phyloP scores from a whole-genome alignment of 2,797 vertebrate species.

The Pantherophis vulpinus region DNA sequence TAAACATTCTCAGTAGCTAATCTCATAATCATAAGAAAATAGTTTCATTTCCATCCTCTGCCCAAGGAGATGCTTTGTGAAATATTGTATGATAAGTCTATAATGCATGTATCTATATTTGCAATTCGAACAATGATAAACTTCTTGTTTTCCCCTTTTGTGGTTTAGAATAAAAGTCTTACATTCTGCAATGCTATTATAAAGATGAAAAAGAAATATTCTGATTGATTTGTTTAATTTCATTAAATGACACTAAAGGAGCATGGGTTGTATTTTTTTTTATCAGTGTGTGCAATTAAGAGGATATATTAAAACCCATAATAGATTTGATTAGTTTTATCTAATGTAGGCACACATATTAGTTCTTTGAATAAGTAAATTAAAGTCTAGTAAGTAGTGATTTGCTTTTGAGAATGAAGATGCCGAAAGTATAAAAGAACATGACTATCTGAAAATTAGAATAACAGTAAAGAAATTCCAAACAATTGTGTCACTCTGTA shows the following conservation, averaged over 20 bases:
- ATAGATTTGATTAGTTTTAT: conserved; percentile 50
- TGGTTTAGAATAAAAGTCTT: conserved; percentile 38
- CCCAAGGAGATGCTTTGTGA: conserved; percentile 55
- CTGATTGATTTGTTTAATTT: conserved; percentile 75
- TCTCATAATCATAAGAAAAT: conserved; percentile 49
- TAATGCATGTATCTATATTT: conserved; percentile 46
- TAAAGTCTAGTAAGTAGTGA: conserved; percentile 34
- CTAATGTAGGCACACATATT: conserved; percentile 34
- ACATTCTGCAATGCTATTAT: conserved; percentile 51
- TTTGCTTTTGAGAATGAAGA: conserved; percentile 18
- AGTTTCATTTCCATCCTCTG: conserved; percentile 49
- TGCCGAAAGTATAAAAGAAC: conserved; percentile 31
- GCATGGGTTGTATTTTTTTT: conserved; percentile 22
- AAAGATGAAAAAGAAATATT: conserved; percentile 57
- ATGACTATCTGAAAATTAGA: not conserved
- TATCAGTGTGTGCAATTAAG: conserved; percentile 57
- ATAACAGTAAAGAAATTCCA: conserved; percentile 5
- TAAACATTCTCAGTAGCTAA: conserved; percentile 57
- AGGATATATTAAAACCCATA: conserved; percentile 34
- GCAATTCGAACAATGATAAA: conserved; percentile 39
- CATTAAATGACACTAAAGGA: conserved; percentile 66
- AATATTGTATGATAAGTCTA: conserved; percentile 50
- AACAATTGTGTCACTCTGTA: not conserved
- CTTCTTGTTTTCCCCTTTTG: conserved; percentile 28
- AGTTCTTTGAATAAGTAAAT: conserved; percentile 38